Base-by-base conservation (phyloP, 2,888 invertebrate species). In the Athrips mouffetella region DNA sequence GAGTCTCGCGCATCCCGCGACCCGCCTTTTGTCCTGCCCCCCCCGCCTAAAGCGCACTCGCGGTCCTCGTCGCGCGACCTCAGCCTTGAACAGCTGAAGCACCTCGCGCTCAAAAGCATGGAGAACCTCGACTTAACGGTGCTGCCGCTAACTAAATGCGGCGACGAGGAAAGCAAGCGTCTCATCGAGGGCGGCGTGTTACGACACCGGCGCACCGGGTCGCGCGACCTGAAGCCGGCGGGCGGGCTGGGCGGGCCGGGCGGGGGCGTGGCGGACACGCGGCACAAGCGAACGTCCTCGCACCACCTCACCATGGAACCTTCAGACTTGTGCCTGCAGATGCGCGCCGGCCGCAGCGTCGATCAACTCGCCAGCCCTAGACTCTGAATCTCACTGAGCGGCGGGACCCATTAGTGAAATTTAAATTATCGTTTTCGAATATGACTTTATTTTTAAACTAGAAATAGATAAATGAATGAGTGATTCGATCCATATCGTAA, bases 141-240 rank as follows among this genome's bases (percentile, higher is more conserved):
- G 54, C 73, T 83, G 53, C 85, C 85, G 51, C 72, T 80, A n/a
- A 55, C 73, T 49, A 76, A 75, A 30, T 70, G 76, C 65, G 72
- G 57, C 20, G 87, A 85, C 70, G 89, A 87, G 57, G 89, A 89
- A 62, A 84, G 82, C 70, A 81, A 83, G 66, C 79, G 87, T 46
- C 73, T 89, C 20, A 74, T 89, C 52, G 86, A 84, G 44, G 67
- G 78, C 55, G 72, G 72, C 45, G 86, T 75, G 51, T 71, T 91
- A 53, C 83, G 91, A 1, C 91, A 91, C 73, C 86, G 91, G 3
- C 86, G 91, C 60, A 91, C 91, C 31, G 89, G 89, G 62, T 91
- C 91, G n/a, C 87, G 85, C 60, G 91, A 91, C 65, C 61, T 83
- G 52, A 77, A 79, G 61, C 70, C 75, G 49, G 73, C 76, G n/a